Conservation (phyloP, 2,888 invertebrate genomes). For the Tachina grossa region DNA sequence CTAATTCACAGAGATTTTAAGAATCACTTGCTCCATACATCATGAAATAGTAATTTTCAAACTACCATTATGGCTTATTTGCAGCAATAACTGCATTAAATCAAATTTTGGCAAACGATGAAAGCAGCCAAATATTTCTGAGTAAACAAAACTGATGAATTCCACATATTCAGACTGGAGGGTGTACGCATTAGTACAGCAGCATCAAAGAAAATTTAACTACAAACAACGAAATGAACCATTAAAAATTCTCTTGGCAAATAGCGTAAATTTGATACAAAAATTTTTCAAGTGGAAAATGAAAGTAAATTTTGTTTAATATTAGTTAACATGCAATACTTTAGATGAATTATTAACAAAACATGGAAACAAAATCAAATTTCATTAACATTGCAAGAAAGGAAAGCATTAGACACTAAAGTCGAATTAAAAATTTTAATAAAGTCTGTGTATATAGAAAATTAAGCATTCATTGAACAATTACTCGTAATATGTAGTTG, state of each 20-base stretch:
- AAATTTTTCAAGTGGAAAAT: constrained; percentile 65
- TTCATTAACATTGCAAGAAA: constrained; percentile 47
- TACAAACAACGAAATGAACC: constrained; percentile 27
- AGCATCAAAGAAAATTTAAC: constrained; percentile 43
- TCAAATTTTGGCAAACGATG: not conserved
- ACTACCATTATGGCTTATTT: not conserved
- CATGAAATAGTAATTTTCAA: not conserved
- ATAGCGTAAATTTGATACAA: constrained; percentile 47
- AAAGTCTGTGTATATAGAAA: constrained; percentile 24
- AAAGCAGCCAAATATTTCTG: not conserved
- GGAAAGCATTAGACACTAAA: constrained; percentile 25
- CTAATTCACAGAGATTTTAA: not conserved
- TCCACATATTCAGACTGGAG: not conserved
- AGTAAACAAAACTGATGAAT: not conserved
- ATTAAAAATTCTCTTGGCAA: constrained; percentile 53
- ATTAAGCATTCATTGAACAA: constrained; percentile 19
- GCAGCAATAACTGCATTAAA: not conserved
- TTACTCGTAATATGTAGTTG: not conserved
- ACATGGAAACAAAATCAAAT: constrained; percentile 5
- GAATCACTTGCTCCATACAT: not conserved
- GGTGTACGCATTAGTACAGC: not conserved
- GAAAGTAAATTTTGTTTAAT: constrained; percentile 64
- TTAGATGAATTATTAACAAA: constrained; percentile 26
- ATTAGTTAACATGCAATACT: constrained; percentile 63
- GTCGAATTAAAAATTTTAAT: not conserved